Evolutionary conservation across 2,797 vertebrate species (phyloP), one percentile per base, ranked within the genome.

Genomic region (Coregonus suidteri): DNA sequence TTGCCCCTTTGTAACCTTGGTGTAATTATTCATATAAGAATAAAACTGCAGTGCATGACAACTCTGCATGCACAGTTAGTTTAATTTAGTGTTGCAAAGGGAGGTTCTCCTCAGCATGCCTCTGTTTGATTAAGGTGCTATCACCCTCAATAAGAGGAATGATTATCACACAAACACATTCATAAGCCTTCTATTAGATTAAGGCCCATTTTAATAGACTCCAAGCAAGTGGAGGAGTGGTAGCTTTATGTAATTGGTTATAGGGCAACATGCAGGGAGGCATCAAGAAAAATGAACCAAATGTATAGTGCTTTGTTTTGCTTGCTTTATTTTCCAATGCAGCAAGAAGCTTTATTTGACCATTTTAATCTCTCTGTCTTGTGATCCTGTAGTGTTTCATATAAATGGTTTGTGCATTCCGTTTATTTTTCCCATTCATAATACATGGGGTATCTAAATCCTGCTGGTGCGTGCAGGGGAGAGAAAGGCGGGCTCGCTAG

Each of bases 371-470:
- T 77, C 86, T 82, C 84, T 88, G 85, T 47, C 41, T 47, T 47
- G 41, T 92, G 88, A 91, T 92, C 88, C 88, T 86, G 89, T 88
- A 88, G 90, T 90, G 88, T 91, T 88, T 91, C 89, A 86, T 87
- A 91, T 91, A 90, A 91, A 92, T 89, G 90, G 90, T 85, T 87
- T 82, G 79, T 7, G 66, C 82, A 75, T 90, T 89, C 81, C 91
- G 90, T 92, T 93, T 92, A 91, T 89, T 88, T 90, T 87, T 75
- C 83, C 90, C 87, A 92, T 93, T 88, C 89, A 93, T 93, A 93
- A 93, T 91, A 91, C 90, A 93, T 92, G 86, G 85, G 59, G 84
- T 85, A 84, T 90, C 86, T 87, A 90, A 92, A 91, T 92, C 91
- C 87, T 90, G 86, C 89, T 88, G 86, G 82, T 83, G 87, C 88